Base-by-base conservation (phyloP, 1,140 invertebrate species). In the Palaemon carinicauda region DNA sequence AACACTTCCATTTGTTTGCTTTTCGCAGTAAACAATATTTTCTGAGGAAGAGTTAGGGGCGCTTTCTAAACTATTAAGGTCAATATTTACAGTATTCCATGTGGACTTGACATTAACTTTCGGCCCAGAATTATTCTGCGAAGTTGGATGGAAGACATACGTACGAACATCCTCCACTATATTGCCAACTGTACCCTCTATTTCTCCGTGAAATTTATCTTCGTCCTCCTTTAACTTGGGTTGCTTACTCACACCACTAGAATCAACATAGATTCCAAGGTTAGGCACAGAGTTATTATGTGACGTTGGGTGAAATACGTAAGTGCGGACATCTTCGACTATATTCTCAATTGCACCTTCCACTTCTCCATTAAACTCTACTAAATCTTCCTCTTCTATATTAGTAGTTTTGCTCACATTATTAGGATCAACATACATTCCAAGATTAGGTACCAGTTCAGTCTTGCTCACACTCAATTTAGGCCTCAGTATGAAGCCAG, bases 61-160 rank as follows among this genome's bases (percentile, higher is more conserved):
- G 54, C 31, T 80, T 54, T 86, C 84, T 24, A 86, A 53, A 54
- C 52, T 73, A 21, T 86, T 86, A n/a, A 86, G 52, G 24, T 86
- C 84, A 73, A 86, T 74, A 21, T 86, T 86, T 27, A 86, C 73
- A 31, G 84, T 86, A 41, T 86, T 86, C 84, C 84, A 86, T 24
- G 84, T 71, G 15, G 84, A 86, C 52, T 78, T 79, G 14, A 86
- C 80, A 71, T 86, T 86, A 2, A 86, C 84, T 54, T 86, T 86
- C 9, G 84, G 84, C 41, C 80, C 31, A 65, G 84, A 53, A 27
- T 86, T 80, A 65, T 86, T 77, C 17, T 86, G 60, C 17, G 84
- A 51, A 9, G 84, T 77, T n/a, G 84, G 84, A 19, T 86, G 84
- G 84, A 86, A 86, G 84, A 84, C 84, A 54, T 73, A 86, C 14